Evolutionary conservation across 2,888 invertebrate genomes (phyloP), one percentile per base, ranked within the genome.

Genomic region (Eudemis profundana): DNA sequence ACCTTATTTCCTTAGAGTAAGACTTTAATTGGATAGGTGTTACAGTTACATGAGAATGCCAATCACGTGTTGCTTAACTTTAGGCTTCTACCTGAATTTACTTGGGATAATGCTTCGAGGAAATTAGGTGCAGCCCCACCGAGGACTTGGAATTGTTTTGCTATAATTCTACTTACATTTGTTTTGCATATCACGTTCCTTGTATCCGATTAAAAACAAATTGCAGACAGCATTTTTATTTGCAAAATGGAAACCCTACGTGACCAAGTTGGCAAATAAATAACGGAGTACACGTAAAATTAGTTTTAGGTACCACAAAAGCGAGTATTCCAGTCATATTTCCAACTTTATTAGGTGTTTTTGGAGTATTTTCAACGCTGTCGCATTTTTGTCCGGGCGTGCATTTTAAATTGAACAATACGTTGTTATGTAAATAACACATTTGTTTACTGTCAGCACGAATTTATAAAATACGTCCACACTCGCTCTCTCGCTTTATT

Each of bases 61-160:
- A 79, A 80, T 83, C 80, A 84, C 80, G 83, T 80, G 78, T 79
- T 80, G 72, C 74, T 78, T 76, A 78, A 78, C 78, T 78, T 77
- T 67, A 73, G 72, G 73, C 75, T 75, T 72, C 69, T 70, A 78
- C 74, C 74, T 77, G 74, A 80, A 81, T 81, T 77, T 78, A 76
- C 77, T 72, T 72, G 72, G 74, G 74, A 73, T 78, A 74, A 75
- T 75, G 74, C 72, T n/a, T 76, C 71, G 68, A 75, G 74, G 77
- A 75, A 79, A 79, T 80, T 71, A 77, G 74, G 68, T 70, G 62
- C 62, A 67, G 67, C 70, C 72, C 68, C 66, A 60, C 47, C 19
- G 46, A 44, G 44, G 29, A 38, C 51, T 61, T 68, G 46, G 51
- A 62, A 68, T 51, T 57, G 54, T 50, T 68, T 33, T 50, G 27